Evolutionary conservation across 2,888 invertebrate genomes (phyloP).

Genomic region (Corythucha ciliata): DNA sequence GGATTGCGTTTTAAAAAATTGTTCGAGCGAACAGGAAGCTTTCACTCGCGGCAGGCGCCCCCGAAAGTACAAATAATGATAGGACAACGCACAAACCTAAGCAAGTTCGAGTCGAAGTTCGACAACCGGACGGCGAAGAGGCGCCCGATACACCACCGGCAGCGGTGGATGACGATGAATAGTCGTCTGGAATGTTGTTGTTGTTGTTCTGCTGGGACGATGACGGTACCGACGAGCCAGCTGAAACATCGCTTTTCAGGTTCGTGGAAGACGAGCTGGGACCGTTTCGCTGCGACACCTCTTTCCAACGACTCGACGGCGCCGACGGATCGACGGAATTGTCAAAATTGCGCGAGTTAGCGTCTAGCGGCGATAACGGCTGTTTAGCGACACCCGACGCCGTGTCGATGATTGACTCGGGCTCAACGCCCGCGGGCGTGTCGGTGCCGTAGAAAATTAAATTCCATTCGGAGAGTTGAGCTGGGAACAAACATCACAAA

Average conservation of each 20-base stretch:
- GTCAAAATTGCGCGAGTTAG: constrained; percentile 21
- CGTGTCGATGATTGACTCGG: constrained; percentile 18
- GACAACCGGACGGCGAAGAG: constrained; percentile 28
- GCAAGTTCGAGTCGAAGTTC: constrained; percentile 32
- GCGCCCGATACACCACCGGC: constrained; percentile 9
- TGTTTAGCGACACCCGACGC: constrained; percentile 4
- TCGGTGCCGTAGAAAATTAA: constrained; percentile 73
- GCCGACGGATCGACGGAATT: constrained; percentile 20
- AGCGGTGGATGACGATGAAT: no score
- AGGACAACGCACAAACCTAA: constrained; percentile 36
- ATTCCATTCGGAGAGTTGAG: constrained; percentile 63
- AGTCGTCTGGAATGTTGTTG: no score
- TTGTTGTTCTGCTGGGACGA: constrained; percentile 16
- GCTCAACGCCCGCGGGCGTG: constrained; percentile 40
- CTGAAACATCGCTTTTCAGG: constrained; percentile 20
- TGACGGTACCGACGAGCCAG: no score
- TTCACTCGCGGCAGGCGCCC: no score
- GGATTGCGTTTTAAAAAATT: no score
- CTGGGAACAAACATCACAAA: constrained; percentile 37
- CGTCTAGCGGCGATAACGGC: no score
- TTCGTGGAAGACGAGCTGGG: constrained; percentile 28
- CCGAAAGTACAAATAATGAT: constrained; percentile 15
- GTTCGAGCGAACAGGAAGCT: no score
- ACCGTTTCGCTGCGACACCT: constrained; percentile 27
- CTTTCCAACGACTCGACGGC: constrained; percentile 20